Conservation (phyloP, 2,888 invertebrate genomes). For the Tetrapedia diversipes region DNA sequence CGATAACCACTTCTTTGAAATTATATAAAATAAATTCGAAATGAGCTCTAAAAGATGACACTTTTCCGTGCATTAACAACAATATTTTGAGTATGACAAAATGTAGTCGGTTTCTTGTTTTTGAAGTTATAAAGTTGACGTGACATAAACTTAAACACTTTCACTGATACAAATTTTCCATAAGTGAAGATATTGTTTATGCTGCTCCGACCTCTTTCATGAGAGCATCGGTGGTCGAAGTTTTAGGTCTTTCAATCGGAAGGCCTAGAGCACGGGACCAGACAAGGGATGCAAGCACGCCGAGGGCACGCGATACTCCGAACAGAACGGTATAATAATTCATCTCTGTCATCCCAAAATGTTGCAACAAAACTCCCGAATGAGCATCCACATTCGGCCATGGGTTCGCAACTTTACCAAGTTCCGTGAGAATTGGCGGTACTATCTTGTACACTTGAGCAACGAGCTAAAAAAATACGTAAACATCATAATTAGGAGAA, state of each 20-base stretch:
- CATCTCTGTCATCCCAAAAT: constrained; percentile 95
- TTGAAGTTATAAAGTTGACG: constrained; percentile 44
- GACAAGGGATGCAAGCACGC: constrained; percentile 90
- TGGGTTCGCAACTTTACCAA: constrained; percentile 98
- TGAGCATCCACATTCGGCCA: constrained; percentile 99
- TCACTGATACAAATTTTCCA: constrained; percentile 50
- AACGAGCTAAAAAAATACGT: constrained; percentile 87
- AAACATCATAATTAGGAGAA: constrained; percentile 16
- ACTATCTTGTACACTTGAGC: constrained; percentile 96
- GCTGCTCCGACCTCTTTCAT: constrained; percentile 80
- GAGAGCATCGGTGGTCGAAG: constrained; percentile 84
- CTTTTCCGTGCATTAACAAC: constrained; percentile 39
- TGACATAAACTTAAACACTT: constrained; percentile 45
- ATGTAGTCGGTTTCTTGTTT: constrained; percentile 48
- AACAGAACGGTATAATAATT: constrained; percentile 95
- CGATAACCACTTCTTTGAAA: constrained; percentile 50
- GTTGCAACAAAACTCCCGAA: constrained; percentile 90
- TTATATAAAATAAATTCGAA: constrained; percentile 57
- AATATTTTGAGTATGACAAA: constrained; percentile 41
- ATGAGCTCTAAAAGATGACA: constrained; percentile 38
- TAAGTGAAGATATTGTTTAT: constrained; percentile 65
- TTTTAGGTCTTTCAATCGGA: constrained; percentile 93
- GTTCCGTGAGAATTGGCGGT: constrained; percentile 94
- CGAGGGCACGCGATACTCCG: constrained; percentile 93
- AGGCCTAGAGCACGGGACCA: constrained; percentile 93